These are phyloP conservation scores for Mizuhopecten yessoensis DNA, from an alignment of 1,140 invertebrate genomes.

Conservation along the genomic window DNA sequence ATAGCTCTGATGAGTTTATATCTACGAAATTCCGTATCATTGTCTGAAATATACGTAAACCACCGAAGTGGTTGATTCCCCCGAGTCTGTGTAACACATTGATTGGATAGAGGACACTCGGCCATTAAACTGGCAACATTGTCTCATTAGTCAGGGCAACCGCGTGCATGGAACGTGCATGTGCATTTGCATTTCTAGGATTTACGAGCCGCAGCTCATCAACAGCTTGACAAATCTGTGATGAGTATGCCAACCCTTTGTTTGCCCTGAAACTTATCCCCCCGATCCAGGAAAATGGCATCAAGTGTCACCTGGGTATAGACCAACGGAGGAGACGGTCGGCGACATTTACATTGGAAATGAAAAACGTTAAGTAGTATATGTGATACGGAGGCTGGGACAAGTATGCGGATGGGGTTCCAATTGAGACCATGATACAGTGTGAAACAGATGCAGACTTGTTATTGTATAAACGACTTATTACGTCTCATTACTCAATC, in stretches of 20 bases:
- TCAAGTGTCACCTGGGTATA: background rate
- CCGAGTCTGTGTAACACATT: background rate
- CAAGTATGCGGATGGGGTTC: background rate
- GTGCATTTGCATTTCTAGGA: background rate
- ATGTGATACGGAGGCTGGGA: background rate
- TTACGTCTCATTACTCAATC: background rate
- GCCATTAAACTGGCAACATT: background rate
- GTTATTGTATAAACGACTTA: background rate
- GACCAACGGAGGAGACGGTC: background rate
- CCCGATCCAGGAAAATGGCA: background rate
- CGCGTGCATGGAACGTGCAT: background rate
- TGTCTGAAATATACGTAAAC: too few relatives aligned
- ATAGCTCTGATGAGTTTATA: too few relatives aligned
- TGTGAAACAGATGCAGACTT: conserved; percentile 7
- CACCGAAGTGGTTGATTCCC: background rate
- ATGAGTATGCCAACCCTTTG: background rate
- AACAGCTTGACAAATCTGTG: conserved; percentile 22
- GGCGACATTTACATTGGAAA: background rate
- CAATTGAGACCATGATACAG: background rate
- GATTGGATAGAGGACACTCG: background rate
- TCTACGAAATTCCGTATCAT: too few relatives aligned
- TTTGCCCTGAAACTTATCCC: background rate
- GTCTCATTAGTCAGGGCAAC: background rate
- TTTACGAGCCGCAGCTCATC: background rate
- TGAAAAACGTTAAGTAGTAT: background rate